A percentile compares a stretch with the other conserved stretches of the same genome.
Evolutionary conservation across 2,113 vertebrate genomes (phyloP).

Genomic region (Sylvilagus bachmani): DNA sequence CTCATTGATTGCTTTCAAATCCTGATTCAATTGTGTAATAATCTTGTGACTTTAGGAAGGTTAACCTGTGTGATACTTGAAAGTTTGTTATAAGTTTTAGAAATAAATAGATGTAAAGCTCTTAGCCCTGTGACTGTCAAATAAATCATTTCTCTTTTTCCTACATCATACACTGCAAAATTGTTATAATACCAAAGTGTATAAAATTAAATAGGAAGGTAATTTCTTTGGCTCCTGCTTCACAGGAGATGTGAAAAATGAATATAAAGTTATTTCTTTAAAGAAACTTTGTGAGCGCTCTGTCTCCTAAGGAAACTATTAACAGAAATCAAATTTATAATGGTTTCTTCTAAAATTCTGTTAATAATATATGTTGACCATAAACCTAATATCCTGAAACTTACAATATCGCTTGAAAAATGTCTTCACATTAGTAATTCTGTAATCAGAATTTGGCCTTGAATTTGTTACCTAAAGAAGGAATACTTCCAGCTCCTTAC

Average conservation of each 20-base stretch:
- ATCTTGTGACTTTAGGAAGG: background rate
- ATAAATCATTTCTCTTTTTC: conserved; percentile 12
- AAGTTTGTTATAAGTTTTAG: conserved; percentile 51
- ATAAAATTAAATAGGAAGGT: conserved; percentile 21
- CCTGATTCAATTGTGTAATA: conserved; percentile 26
- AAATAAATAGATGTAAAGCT: conserved; percentile 8
- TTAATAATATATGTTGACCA: conserved; percentile 21
- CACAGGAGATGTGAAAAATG: conserved; percentile 14
- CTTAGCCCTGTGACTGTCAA: background rate
- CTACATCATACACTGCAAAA: background rate
- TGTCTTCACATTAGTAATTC: background rate
- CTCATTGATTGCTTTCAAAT: conserved; percentile 48
- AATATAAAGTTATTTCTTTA: background rate
- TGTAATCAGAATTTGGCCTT: background rate
- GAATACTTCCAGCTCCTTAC: background rate
- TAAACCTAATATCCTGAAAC: conserved; percentile 46
- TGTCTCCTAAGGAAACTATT: background rate
- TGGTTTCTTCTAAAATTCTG: conserved; percentile 53
- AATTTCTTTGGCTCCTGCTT: conserved; percentile 3
- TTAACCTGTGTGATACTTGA: conserved; percentile 47
- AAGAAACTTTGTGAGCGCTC: conserved; percentile 22
- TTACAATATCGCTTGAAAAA: conserved; percentile 39
- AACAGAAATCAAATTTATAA: conserved; percentile 53
- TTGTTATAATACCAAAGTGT: conserved; percentile 48
- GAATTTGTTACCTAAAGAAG: conserved; percentile 26